phyloP scores from a whole-genome alignment of 2,797 vertebrate genomes.

The Sphaeramia orbicularis region DNA sequence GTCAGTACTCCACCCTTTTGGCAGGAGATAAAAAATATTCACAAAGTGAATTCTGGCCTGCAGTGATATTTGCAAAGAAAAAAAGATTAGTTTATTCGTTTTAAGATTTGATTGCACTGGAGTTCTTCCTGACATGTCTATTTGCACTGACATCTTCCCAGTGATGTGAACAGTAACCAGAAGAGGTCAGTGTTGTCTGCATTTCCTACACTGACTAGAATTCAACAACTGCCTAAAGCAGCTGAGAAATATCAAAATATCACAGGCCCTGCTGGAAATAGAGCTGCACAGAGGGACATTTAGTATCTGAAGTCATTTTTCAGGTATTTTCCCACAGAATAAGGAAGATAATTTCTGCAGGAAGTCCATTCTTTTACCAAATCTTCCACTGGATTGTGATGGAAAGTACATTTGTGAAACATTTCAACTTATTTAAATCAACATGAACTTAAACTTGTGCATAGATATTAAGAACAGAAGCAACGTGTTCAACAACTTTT shows the following conservation, averaged over 20 bases:
- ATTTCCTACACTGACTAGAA: neutral
- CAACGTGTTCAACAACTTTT: neutral
- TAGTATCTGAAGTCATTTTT: conserved; percentile 34
- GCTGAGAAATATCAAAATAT: conserved; percentile 52
- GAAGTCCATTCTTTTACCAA: conserved; percentile 18
- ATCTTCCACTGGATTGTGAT: conserved; percentile 4
- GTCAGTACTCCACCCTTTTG: neutral
- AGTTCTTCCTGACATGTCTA: neutral
- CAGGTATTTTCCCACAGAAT: conserved; percentile 55
- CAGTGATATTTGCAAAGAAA: conserved; percentile 1
- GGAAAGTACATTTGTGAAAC: neutral
- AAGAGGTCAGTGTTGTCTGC: conserved; percentile 73
- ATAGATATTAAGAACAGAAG: neutral
- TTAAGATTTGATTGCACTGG: neutral
- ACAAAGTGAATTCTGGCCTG: conserved; percentile 3
- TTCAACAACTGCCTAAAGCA: conserved; percentile 27
- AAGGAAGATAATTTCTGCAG: conserved; percentile 9
- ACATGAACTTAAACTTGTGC: neutral
- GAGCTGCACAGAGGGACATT: conserved; percentile 26
- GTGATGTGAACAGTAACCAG: conserved; percentile 44
- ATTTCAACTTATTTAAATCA: neutral
- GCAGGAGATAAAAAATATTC: neutral
- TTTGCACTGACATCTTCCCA: neutral
- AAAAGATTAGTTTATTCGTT: neutral
- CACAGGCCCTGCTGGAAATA: conserved; percentile 34